Conservation (phyloP, 2,113 vertebrate species). For the Antennarius striatus region DNA sequence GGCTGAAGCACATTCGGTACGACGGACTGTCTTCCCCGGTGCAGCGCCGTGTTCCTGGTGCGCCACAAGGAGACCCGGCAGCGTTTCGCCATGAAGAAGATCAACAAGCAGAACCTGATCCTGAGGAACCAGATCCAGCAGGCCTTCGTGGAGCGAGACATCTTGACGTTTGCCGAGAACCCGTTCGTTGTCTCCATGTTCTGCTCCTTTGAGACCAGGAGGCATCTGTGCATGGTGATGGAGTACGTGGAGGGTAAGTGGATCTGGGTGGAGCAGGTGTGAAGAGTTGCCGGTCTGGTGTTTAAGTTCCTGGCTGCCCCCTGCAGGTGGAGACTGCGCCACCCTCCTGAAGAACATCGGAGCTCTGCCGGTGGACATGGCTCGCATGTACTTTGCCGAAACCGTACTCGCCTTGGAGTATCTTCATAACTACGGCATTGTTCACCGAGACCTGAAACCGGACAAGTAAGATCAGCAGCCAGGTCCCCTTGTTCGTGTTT, state of each 20-base stretch:
- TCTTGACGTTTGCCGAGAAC: conserved; percentile 96
- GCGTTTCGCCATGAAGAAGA: conserved; percentile 99
- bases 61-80: conserved; percentile 93
- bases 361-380: conserved; percentile 95
- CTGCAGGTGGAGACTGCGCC: conserved; percentile 92
- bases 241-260: conserved; percentile 95
- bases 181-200: conserved; percentile 99
- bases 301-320: background rate
- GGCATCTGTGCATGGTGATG: conserved; percentile 99
- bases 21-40: background rate
- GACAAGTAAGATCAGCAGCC: conserved; percentile 86
- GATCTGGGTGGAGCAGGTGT: too few relatives aligned
- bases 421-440: conserved; percentile 97
- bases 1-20: too few relatives aligned
- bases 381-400: conserved; percentile 96
- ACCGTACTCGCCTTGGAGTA: conserved; percentile 95
- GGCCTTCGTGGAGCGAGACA: conserved; percentile 97
- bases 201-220: conserved; percentile 95
- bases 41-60: conserved; percentile 91
- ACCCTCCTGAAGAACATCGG: conserved; percentile 97
- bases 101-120: conserved; percentile 99
- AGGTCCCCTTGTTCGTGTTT: too few relatives aligned
- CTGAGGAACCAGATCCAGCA: conserved; percentile 98
- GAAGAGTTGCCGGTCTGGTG: background rate
- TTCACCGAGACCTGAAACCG: conserved; percentile 97